Evolutionary conservation across 2,113 vertebrate genomes (phyloP).

Genomic region (Eudyptes chrysolophus): DNA sequence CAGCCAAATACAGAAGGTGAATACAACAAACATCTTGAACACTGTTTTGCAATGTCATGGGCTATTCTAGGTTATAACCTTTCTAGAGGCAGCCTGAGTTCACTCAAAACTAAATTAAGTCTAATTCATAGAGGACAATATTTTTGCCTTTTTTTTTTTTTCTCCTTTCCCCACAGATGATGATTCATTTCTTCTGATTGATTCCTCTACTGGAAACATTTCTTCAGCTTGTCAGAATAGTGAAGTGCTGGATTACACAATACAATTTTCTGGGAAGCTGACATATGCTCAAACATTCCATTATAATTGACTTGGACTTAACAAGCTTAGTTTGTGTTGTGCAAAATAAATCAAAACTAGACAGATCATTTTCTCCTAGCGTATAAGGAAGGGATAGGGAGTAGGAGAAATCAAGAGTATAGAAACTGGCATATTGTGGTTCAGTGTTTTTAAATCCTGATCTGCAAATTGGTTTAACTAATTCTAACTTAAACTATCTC

Average conservation of each 20-base stretch:
- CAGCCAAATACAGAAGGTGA: not conserved
- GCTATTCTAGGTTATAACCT: not conserved
- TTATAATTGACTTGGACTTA: constrained; percentile 21
- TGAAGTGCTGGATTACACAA: not conserved
- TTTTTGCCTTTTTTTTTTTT: not conserved
- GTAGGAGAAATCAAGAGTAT: not conserved
- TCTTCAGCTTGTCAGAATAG: constrained; percentile 26
- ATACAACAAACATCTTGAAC: not conserved
- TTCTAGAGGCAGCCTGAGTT: not conserved
- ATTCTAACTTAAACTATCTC: not conserved
- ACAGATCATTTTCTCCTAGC: not conserved
- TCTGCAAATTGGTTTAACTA: not conserved
- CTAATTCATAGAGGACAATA: not conserved
- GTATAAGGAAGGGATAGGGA: not conserved
- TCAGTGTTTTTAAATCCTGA: not conserved
- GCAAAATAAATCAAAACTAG: constrained; percentile 16
- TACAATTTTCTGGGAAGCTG: not conserved
- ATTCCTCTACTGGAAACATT: constrained; percentile 14
- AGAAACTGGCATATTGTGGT: not conserved
- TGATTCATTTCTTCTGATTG: not conserved
- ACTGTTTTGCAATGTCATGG: not conserved
- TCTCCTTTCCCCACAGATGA: not conserved
- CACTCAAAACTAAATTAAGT: not conserved
- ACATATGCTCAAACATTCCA: constrained; percentile 31
- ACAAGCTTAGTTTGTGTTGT: constrained; percentile 2